Base-by-base conservation (phyloP, 2,888 invertebrate genomes). In the Monochamus alternatus region DNA sequence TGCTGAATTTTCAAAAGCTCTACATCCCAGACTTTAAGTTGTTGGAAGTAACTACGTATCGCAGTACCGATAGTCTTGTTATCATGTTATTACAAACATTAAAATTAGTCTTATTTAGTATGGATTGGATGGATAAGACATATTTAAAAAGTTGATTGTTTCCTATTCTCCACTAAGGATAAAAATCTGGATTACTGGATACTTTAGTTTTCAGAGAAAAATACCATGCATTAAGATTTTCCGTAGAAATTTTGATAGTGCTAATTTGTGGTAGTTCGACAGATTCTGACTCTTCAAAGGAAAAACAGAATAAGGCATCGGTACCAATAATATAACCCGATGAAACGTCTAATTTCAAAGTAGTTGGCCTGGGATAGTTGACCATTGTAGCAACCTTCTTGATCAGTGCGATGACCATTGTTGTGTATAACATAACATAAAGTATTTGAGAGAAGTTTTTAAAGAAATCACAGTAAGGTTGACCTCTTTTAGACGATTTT, bases 381-480 rank as follows among this genome's bases (percentile, higher is more conserved):
- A 80, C 60, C 72, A 84, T 83, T 8, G 80, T 76, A 5, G 73
- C 47, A 9, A 85, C 76, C 73, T 85, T 85, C 8, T 81, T 81
- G 83, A 66, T 84, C 81, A 1, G 81, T 83, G 8, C 76, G 71
- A 2, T 84, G 32, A 10, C 84, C 84, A 30, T 76, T 8, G 14
- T 67, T 66, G 67, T 82, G 82, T 5, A 85, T 80, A 7, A 85
- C 59, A 75, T 65, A 83, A 4, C 83, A n/a, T 83, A 38, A 84
- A 71, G 73, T 81, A 85, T 60, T 80, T 82, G 12, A 85, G 51
- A 3, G 74, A 79, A n/a, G 76, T n/a, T 63, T 30, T 75, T 65
- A 75, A 81, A 83, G 75, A 84, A 82, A 51, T 83, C 64, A 73
- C 82, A 82, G 81, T 84, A 4, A 84, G 59, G 47, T 78, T 80